phyloP scores from a whole-genome alignment of 2,113 vertebrate species.

The Tetrax tetrax region DNA sequence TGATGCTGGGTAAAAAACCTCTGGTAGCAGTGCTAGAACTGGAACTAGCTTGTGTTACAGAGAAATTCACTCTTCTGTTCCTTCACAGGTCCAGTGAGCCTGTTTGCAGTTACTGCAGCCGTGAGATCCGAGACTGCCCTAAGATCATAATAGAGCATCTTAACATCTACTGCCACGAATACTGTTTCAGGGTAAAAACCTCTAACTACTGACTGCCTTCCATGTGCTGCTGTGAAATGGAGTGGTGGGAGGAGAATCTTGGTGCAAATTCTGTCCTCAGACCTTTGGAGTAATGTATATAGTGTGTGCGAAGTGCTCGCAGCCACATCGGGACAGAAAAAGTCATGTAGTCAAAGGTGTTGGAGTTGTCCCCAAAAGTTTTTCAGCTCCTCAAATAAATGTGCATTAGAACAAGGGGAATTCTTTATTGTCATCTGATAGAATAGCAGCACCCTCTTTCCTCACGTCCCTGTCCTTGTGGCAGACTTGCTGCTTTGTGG shows the following conservation, averaged over 20 bases:
- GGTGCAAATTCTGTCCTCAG: neutral
- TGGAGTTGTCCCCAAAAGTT: neutral
- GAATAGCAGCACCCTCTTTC: neutral
- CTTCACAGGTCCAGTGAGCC: constrained; percentile 36
- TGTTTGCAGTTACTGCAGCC: constrained; percentile 84
- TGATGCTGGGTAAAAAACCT: neutral
- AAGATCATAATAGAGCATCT: constrained; percentile 90
- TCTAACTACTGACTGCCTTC: neutral
- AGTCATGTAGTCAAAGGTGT: neutral
- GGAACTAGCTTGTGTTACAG: neutral
- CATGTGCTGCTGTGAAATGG: neutral
- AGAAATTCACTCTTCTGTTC: neutral
- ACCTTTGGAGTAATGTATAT: fast-evolving
- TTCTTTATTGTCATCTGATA: neutral
- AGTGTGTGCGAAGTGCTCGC: neutral
- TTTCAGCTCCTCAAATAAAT: neutral
- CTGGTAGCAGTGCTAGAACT: neutral
- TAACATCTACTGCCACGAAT: constrained; percentile 85
- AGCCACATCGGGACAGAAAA: fast-evolving
- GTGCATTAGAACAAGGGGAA: neutral
- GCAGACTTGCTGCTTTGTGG: neutral
- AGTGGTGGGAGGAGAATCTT: neutral
- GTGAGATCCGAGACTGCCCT: constrained; percentile 81
- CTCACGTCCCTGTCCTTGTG: neutral
- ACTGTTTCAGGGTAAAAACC: constrained; percentile 83